These are phyloP conservation scores for Anoncus sp. DNA, from an alignment of 2,888 invertebrate species.

Conservation along the genomic window DNA sequence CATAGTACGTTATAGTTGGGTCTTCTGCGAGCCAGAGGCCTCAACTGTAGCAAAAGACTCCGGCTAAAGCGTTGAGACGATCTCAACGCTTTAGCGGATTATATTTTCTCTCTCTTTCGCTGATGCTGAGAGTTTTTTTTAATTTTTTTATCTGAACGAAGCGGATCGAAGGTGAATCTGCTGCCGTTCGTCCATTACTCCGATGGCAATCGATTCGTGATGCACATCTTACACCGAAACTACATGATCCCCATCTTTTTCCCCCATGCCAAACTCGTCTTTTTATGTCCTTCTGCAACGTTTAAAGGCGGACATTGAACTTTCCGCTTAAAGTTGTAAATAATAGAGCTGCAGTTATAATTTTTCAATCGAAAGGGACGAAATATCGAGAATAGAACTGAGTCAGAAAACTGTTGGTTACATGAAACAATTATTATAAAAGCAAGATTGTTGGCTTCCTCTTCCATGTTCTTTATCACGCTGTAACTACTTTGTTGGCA, in stretches of 20 bases:
- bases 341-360: no score
- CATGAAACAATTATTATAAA: conserved; percentile 11
- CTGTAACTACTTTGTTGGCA: conserved; percentile 8
- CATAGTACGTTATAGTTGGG: conserved; percentile 15
- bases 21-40: background rate
- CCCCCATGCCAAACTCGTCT: background rate
- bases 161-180: conserved; percentile 47
- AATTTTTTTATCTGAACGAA: conserved; percentile 14
- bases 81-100: no score
- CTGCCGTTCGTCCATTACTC: conserved; percentile 48
- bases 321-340: background rate
- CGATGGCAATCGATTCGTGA: conserved; percentile 59
- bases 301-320: background rate
- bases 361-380: background rate
- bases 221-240: conserved; percentile 42
- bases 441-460: background rate
- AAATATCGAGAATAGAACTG: no score
- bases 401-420: background rate
- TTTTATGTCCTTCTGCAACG: background rate
- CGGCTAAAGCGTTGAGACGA: no score
- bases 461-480: conserved; percentile 21
- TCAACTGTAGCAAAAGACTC: background rate
- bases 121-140: conserved; percentile 1
- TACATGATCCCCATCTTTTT: conserved; percentile 31
- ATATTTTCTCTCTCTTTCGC: conserved; percentile 14